phyloP scores from a whole-genome alignment of 2,888 invertebrate genomes.

The Cryptocheilus praepositus region DNA sequence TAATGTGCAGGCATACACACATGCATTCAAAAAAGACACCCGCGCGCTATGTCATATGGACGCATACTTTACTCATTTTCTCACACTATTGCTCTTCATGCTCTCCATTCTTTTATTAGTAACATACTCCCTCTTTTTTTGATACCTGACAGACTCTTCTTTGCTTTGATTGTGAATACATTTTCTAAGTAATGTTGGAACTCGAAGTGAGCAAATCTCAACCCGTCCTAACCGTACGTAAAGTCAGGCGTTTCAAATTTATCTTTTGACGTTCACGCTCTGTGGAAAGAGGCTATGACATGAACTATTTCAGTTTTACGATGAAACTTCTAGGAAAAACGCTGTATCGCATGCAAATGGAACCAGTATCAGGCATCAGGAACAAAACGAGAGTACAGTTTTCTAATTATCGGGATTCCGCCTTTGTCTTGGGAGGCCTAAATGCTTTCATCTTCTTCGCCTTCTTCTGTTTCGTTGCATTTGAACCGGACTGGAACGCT shows the following conservation, averaged over 20 bases:
- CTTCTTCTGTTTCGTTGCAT: conserved; percentile 83
- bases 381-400: conserved; percentile 25
- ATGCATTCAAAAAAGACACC: conserved; percentile 10
- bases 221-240: conserved; percentile 11
- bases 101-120: conserved; percentile 18
- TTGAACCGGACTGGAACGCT: conserved; percentile 83
- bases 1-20: conserved; percentile 13
- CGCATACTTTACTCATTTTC: conserved; percentile 31
- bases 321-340: conserved; percentile 38
- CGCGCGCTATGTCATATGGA: conserved; percentile 33
- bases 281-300: conserved; percentile 14
- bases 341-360: conserved; percentile 33
- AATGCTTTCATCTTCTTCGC: conserved; percentile 88
- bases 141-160: conserved; percentile 29
- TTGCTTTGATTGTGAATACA: conserved; percentile 24
- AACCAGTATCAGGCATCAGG: conserved; percentile 38
- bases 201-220: conserved; percentile 26
- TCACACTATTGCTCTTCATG: conserved; percentile 29
- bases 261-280: conserved; percentile 2
- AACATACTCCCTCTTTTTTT: conserved; percentile 21
- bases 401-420: conserved; percentile 87
- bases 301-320: conserved; percentile 31
- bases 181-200: conserved; percentile 27
- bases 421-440: conserved; percentile 95
- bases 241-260: conserved; percentile 19